These are phyloP conservation scores for Centropus unirufus DNA, from an alignment of 2,113 vertebrate genomes.

Conservation along the genomic window DNA sequence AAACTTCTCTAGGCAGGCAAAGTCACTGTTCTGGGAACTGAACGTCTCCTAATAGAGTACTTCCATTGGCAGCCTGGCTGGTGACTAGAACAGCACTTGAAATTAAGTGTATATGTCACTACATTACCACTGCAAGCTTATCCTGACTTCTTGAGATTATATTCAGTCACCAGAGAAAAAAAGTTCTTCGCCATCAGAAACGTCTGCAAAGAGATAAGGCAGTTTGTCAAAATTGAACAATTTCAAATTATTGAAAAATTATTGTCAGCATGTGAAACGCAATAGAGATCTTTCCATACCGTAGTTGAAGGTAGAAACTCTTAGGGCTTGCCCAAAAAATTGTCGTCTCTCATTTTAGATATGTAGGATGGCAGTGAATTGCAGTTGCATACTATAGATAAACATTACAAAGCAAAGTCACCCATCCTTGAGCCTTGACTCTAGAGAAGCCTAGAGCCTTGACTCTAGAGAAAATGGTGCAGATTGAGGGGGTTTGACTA, in stretches of 20 bases:
- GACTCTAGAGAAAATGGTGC: neutral
- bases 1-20: neutral
- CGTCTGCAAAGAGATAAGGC: neutral
- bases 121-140: neutral
- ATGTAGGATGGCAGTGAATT: neutral
- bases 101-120: neutral
- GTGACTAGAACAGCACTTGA: neutral
- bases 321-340: neutral
- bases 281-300: neutral
- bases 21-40: neutral
- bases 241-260: constrained; percentile 19
- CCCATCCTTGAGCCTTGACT: neutral
- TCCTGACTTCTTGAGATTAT: neutral
- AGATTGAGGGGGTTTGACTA: neutral
- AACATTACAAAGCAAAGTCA: neutral
- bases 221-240: constrained; percentile 17
- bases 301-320: neutral
- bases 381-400: neutral
- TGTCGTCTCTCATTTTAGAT: neutral
- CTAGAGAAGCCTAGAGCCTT: neutral
- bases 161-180: neutral
- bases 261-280: neutral
- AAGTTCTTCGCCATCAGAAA: neutral
- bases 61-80: neutral
- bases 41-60: neutral